Conservation (phyloP, 2,888 invertebrate genomes). For the Agonopterix arenella region DNA sequence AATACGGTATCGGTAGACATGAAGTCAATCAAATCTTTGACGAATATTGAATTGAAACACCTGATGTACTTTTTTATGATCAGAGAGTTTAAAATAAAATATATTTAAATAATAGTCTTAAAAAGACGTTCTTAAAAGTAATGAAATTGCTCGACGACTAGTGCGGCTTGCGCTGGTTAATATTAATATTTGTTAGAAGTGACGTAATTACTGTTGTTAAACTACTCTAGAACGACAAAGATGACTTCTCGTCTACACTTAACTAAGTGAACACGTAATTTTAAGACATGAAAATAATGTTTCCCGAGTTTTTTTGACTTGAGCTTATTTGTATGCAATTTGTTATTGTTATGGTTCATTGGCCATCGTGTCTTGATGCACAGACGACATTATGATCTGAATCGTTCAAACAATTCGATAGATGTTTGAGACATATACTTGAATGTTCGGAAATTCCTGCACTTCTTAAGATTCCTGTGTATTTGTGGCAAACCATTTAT, state of each 20-base stretch:
- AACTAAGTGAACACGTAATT: constrained; percentile 3
- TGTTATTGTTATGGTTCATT: constrained; percentile 13
- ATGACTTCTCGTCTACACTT: constrained; percentile 29
- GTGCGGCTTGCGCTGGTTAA: constrained; percentile 38
- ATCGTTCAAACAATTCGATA: not conserved
- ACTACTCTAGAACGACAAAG: constrained; percentile 50
- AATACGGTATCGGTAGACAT: constrained; percentile 28
- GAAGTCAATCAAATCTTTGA: constrained; percentile 14
- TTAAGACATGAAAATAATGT: constrained; percentile 15
- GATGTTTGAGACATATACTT: constrained; percentile 12
- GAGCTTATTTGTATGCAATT: constrained; percentile 34
- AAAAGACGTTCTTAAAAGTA: constrained; percentile 45
- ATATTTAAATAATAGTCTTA: constrained; percentile 53
- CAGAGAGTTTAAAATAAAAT: constrained; percentile 42
- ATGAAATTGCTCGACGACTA: constrained; percentile 40
- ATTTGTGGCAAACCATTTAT: constrained; percentile 12
- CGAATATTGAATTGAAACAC: constrained; percentile 23
- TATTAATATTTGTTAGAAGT: constrained; percentile 46
- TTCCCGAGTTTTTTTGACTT: constrained; percentile 25
- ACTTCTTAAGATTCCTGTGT: constrained; percentile 27
- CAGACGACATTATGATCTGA: constrained; percentile 4
- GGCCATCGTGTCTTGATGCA: constrained; percentile 14
- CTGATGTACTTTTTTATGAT: constrained; percentile 49
- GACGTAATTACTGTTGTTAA: constrained; percentile 35
- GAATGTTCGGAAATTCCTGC: constrained; percentile 38